phyloP scores from a whole-genome alignment of 2,113 vertebrate species.

The Pionites leucogaster region DNA sequence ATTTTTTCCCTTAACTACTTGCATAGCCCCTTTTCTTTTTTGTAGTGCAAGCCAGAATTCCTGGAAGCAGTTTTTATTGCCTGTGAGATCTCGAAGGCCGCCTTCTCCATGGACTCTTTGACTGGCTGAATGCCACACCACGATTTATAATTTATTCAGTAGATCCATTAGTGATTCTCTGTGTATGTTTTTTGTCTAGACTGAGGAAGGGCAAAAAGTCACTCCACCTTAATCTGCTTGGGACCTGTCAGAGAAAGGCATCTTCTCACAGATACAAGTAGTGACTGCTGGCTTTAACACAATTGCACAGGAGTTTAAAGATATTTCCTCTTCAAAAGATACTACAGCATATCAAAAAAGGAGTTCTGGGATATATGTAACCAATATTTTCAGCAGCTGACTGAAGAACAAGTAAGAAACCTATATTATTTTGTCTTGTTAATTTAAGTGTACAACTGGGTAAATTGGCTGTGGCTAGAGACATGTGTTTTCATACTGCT shows the following conservation, averaged over 20 bases:
- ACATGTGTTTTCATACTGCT: not conserved
- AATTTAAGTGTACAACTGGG: not conserved
- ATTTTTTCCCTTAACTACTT: not conserved
- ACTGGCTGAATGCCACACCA: not conserved
- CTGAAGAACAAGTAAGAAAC: slow-evolving; percentile 74
- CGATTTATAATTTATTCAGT: not conserved
- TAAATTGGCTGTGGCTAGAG: not conserved
- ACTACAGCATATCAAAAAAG: slow-evolving; percentile 53
- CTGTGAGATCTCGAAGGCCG: not conserved
- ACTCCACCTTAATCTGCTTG: not conserved
- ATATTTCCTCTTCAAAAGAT: slow-evolving; percentile 49
- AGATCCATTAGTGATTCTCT: slow-evolving; percentile 3
- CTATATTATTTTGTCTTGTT: not conserved
- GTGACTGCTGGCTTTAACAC: slow-evolving; percentile 45
- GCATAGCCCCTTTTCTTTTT: slow-evolving; percentile 18
- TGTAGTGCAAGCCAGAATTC: slow-evolving; percentile 7
- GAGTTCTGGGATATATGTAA: slow-evolving; percentile 71
- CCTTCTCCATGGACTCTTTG: not conserved
- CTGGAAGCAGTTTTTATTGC: slow-evolving; percentile 33
- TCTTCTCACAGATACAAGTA: slow-evolving; percentile 56
- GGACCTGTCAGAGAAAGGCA: slow-evolving; percentile 45
- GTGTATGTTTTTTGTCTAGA: slow-evolving; percentile 63
- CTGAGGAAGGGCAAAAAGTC: slow-evolving; percentile 70
- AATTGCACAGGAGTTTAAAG: slow-evolving; percentile 67
- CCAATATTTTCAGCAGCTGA: slow-evolving; percentile 65